These are phyloP conservation scores for Molossus alvarezi DNA, from an alignment of 2,797 vertebrate species.

Conservation along the genomic window DNA sequence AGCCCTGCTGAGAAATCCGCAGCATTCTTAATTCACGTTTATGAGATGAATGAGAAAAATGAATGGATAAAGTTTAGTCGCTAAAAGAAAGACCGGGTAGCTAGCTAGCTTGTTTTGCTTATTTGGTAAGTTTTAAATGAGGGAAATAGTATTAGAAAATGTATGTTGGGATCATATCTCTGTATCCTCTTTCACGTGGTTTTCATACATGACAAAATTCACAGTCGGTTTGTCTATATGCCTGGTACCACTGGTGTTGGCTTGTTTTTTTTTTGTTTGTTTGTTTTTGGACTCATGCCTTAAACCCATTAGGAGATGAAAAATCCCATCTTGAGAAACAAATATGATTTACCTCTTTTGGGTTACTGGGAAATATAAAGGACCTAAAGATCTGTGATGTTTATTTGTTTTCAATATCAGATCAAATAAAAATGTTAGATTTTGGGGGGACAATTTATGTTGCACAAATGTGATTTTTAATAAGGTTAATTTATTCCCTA, in stretches of 20 bases:
- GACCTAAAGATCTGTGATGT: conserved; percentile 51
- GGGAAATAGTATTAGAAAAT: conserved; percentile 60
- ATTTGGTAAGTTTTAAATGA: conserved; percentile 73
- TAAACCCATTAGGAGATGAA: conserved; percentile 76
- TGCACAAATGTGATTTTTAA: conserved; percentile 51
- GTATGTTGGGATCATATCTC: not conserved
- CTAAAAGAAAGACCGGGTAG: conserved; percentile 67
- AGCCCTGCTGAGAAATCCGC: conserved; percentile 70
- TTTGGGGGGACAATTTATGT: conserved; percentile 16
- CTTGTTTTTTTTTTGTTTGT: conserved; percentile 44
- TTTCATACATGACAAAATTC: conserved; percentile 51
- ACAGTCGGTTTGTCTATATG: conserved; percentile 27
- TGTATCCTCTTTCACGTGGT: not conserved
- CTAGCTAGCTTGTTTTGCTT: conserved; percentile 38
- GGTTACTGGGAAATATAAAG: conserved; percentile 50
- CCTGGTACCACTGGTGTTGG: conserved; percentile 51
- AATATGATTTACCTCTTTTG: conserved; percentile 58
- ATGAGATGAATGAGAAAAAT: conserved; percentile 78
- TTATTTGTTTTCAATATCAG: conserved; percentile 79
- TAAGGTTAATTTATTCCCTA: conserved; percentile 62
- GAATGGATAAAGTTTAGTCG: conserved; percentile 76
- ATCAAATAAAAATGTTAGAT: conserved; percentile 66
- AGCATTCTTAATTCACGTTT: conserved; percentile 67
- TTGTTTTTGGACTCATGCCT: conserved; percentile 69
- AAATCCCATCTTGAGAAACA: conserved; percentile 81